These are phyloP conservation scores for Lonchura striata DNA, from an alignment of 2,113 vertebrate species.

Conservation along the genomic window DNA sequence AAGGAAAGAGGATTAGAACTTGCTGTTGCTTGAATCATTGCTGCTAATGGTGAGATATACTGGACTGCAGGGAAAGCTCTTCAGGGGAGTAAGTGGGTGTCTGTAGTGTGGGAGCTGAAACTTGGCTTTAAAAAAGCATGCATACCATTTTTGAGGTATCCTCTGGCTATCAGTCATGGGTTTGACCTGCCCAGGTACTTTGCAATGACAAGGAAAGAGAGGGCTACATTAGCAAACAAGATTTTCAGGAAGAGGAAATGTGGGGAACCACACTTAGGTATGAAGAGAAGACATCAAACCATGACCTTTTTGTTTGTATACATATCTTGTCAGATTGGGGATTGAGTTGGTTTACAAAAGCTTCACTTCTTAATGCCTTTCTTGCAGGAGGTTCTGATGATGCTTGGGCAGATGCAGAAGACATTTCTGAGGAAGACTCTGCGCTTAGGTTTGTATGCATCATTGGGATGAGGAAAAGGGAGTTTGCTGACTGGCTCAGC, in stretches of 20 bases:
- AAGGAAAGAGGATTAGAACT: not conserved
- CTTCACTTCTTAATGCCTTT: not conserved
- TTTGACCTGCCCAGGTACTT: not conserved
- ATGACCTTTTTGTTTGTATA: fast-evolving
- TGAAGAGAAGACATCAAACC: not conserved
- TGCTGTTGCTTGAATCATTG: not conserved
- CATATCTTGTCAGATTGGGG: not conserved
- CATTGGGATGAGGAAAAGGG: not conserved
- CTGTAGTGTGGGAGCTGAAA: not conserved
- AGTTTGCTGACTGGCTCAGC: not conserved
- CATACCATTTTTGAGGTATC: not conserved
- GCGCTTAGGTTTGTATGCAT: conserved; percentile 80
- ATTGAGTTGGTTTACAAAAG: not conserved
- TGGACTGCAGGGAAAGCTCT: not conserved
- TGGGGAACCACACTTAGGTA: not conserved
- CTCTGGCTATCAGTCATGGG: not conserved
- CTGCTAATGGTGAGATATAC: not conserved
- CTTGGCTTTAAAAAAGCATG: not conserved
- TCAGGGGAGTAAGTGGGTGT: not conserved
- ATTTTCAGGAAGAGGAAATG: not conserved
- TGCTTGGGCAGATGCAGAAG: conserved; percentile 86
- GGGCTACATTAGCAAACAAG: not conserved
- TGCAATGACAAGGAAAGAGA: not conserved
- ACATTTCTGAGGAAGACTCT: conserved; percentile 87
- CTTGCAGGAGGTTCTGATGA: conserved; percentile 89